Conservation (phyloP, 2,113 vertebrate species). For the Apteryx mantelli region DNA sequence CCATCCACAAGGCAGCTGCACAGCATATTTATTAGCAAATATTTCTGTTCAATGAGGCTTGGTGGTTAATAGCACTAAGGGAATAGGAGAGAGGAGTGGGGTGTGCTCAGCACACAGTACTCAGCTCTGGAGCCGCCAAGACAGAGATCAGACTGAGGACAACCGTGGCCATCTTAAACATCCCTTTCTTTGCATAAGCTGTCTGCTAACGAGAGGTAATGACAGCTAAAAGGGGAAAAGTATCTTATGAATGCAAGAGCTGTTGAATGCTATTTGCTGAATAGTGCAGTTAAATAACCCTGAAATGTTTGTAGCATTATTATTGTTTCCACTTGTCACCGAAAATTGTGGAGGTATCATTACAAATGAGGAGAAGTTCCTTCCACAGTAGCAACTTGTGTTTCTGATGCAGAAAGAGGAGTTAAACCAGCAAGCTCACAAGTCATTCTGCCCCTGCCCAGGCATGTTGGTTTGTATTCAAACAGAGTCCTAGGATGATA, state of each 20-base stretch:
- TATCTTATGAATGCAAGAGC: neutral
- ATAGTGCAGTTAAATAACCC: neutral
- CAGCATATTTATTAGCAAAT: neutral
- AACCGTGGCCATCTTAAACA: neutral
- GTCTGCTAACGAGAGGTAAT: neutral
- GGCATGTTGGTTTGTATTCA: neutral
- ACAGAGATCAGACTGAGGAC: neutral
- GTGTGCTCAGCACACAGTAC: neutral
- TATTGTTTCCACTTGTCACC: neutral
- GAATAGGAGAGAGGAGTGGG: neutral
- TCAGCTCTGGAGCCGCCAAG: neutral
- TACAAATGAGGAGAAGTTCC: neutral
- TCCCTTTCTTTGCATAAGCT: neutral
- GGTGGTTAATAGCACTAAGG: neutral
- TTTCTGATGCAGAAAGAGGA: conserved; percentile 7
- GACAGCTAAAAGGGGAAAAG: neutral
- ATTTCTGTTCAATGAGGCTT: neutral
- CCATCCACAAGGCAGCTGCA: neutral
- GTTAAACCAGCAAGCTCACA: neutral
- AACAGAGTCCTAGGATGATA: neutral
- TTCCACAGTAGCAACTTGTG: neutral
- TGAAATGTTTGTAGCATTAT: neutral
- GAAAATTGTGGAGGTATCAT: neutral
- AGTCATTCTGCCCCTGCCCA: neutral
- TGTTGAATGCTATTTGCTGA: neutral